Conservation (phyloP, 1,140 invertebrate species). For the Episyrphus balteatus region DNA sequence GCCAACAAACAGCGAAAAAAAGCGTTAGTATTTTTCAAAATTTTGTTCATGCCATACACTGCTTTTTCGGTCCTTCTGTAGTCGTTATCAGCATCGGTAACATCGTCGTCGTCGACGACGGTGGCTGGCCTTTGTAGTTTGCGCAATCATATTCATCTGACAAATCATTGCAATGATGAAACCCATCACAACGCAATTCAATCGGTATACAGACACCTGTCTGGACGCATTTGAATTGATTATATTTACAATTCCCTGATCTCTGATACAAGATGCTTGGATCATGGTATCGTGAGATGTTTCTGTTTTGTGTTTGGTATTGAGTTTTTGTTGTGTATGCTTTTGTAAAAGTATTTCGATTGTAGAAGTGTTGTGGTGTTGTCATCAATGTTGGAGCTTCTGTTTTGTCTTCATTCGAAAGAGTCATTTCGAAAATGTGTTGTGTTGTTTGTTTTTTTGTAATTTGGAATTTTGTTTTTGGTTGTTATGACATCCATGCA, state of each 20-base stretch:
- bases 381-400: no score
- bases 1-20: no score
- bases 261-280: slow-evolving; percentile 14
- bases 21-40: no score
- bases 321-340: no score
- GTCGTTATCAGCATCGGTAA: background rate
- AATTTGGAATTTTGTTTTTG: no score
- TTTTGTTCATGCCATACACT: no score
- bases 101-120: slow-evolving; percentile 3
- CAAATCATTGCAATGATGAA: slow-evolving; percentile 58
- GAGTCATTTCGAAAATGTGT: no score
- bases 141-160: slow-evolving; percentile 60
- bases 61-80: background rate
- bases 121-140: slow-evolving; percentile 8
- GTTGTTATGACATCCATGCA: no score
- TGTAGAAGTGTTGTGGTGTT: no score
- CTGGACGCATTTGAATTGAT: slow-evolving; percentile 37
- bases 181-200: slow-evolving; percentile 59
- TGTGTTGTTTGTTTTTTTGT: no score
- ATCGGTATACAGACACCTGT: slow-evolving; percentile 55
- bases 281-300: slow-evolving; percentile 14
- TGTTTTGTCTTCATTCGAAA: no score
- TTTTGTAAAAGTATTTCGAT: no score
- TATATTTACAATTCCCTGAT: slow-evolving; percentile 14
- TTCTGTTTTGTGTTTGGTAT: slow-evolving; percentile 5